Evolutionary conservation across 2,113 vertebrate species (phyloP).

Genomic region (Struthio camelus): DNA sequence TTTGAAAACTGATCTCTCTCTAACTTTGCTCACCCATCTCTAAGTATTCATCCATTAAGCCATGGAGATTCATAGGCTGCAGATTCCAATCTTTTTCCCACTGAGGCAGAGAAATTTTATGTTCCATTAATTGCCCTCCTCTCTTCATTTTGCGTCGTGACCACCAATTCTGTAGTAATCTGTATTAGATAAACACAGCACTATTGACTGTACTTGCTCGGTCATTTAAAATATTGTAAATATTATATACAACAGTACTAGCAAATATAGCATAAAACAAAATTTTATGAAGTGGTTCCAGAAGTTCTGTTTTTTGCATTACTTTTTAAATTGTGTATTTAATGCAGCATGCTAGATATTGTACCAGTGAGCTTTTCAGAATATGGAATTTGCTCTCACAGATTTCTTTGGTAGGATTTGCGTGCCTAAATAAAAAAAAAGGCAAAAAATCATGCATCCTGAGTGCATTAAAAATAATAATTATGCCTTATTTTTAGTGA

Average conservation of each 20-base stretch:
- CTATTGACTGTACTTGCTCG: background rate
- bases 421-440: background rate
- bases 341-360: background rate
- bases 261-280: too few species aligned
- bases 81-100: constrained; percentile 99
- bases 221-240: background rate
- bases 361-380: background rate
- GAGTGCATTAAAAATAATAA: background rate
- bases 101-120: constrained; percentile 89
- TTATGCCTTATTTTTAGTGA: background rate
- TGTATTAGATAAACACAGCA: constrained; percentile 57
- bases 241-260: too few species aligned
- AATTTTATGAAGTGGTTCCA: background rate
- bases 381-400: background rate
- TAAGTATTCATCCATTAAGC: constrained; percentile 95
- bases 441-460: rapidly evolving
- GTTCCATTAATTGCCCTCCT: constrained; percentile 83
- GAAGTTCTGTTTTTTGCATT: background rate
- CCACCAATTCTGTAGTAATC: constrained; percentile 98
- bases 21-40: constrained; percentile 90
- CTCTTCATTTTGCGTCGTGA: constrained; percentile 93
- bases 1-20: background rate
- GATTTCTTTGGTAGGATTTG: background rate
- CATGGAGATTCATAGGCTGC: constrained; percentile 97
- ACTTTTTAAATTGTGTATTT: background rate